Base-by-base conservation (phyloP, 1,140 invertebrate genomes). In the Drosophila asahinai region DNA sequence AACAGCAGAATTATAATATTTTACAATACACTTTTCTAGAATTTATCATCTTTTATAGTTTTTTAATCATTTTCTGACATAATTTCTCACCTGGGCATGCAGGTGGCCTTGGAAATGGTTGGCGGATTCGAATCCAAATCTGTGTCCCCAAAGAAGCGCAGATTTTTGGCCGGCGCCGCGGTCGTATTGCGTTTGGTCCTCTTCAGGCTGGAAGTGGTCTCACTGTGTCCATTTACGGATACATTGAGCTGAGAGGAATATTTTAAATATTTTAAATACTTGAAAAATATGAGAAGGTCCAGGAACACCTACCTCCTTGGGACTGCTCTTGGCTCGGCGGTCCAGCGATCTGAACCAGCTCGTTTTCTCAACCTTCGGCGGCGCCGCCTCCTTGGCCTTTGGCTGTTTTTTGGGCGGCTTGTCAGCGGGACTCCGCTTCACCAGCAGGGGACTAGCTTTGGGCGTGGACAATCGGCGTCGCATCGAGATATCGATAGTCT, bases 71-170 rank as follows among this genome's bases (percentile, higher is more conserved):
- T 19, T 19, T 19, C 1, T 19, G 19, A 1, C 19, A 19, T 19
- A 2, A 12, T 11, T 8, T 22, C 66, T 67, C 15, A 93, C 95
- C 89, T 95, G 93, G 6, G 94, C 94, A 80, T 95, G 94, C 86
- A 95, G 94, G 55, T 95, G 93, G 27, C 95, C 92, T 87, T 95
- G 94, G 65, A 92, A 17, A 92, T 78, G 6, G 91, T 92, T 38
- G 91, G 91, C 17, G 93, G 93, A 92, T 95, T 95, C 5, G 96
- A 96, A 81, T 97, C 96, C 55, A 94, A 94, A 87, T 97, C 96
- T 2, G 96, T 97, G 91, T 97, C 96, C 2, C 96, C 96, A 91
- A 97, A 97, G 94, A 97, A 97, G 36, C 96, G 94, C 6, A 97
- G 94, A 93, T 95, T 97, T 82, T 96, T 96, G 78, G 90, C 94